These are phyloP conservation scores for Beaufortia kweichowensis DNA, from an alignment of 2,113 vertebrate species.

Conservation along the genomic window DNA sequence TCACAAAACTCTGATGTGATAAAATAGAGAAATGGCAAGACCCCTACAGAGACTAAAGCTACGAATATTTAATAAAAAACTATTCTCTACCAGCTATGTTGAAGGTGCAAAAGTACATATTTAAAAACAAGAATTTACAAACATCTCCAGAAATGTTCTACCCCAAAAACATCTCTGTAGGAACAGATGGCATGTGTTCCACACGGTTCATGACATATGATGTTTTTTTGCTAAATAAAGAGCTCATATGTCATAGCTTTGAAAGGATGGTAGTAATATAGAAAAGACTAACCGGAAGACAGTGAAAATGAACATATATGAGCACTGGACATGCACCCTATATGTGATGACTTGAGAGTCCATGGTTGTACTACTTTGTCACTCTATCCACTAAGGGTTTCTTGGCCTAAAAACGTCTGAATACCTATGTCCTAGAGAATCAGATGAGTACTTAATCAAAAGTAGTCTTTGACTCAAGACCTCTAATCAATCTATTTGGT, in stretches of 20 bases:
- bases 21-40: conserved; percentile 17
- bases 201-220: conserved; percentile 1
- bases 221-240: conserved; percentile 30
- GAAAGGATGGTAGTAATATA: neutral
- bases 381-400: too few species aligned
- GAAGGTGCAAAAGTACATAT: neutral
- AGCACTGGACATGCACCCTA: too few species aligned
- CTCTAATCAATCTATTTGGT: neutral
- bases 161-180: neutral
- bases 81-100: neutral
- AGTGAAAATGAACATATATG: too few species aligned
- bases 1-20: neutral
- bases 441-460: neutral
- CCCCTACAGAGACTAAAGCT: neutral
- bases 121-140: neutral
- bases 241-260: conserved; percentile 9
- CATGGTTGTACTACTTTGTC: too few species aligned
- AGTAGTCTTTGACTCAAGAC: too few species aligned
- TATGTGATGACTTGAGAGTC: too few species aligned
- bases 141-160: neutral
- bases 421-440: neutral
- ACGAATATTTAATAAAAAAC: conserved; percentile 5
- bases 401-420: too few species aligned
- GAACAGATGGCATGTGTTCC: neutral
- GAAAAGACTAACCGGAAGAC: too few species aligned